phyloP scores from a whole-genome alignment of 2,888 invertebrate species.

The Drosophila lutescens region DNA sequence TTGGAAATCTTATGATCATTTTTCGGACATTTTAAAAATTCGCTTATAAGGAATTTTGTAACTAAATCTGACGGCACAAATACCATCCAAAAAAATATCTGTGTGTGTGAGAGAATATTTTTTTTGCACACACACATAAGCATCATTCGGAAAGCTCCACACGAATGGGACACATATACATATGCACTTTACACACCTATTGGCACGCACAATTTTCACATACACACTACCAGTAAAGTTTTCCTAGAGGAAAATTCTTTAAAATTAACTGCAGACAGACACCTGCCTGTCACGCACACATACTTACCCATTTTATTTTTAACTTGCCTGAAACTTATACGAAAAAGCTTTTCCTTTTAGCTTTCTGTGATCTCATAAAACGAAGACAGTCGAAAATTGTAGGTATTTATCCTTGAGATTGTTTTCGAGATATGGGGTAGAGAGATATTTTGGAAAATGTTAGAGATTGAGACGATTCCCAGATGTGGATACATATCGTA shows the following conservation, averaged over 20 bases:
- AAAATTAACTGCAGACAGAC: slow-evolving; percentile 80
- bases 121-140: slow-evolving; percentile 54
- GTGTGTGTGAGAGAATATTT: slow-evolving; percentile 53
- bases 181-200: slow-evolving; percentile 31
- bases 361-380: slow-evolving; percentile 70
- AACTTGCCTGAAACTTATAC: slow-evolving; percentile 70
- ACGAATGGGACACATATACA: slow-evolving; percentile 41
- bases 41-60: slow-evolving; percentile 84
- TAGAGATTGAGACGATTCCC: slow-evolving; percentile 35
- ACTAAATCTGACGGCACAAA: slow-evolving; percentile 78
- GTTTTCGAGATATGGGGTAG: slow-evolving; percentile 52
- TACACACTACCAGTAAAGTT: slow-evolving; percentile 29
- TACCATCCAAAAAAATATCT: slow-evolving; percentile 26
- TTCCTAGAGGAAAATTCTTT: slow-evolving; percentile 53
- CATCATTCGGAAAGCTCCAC: slow-evolving; percentile 37
- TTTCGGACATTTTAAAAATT: slow-evolving; percentile 57
- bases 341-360: slow-evolving; percentile 65
- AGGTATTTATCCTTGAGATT: slow-evolving; percentile 77
- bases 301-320: slow-evolving; percentile 66
- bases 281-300: slow-evolving; percentile 62
- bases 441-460: slow-evolving; percentile 56
- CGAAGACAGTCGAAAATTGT: slow-evolving; percentile 29
- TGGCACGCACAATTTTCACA: slow-evolving; percentile 64
- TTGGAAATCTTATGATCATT: slow-evolving; percentile 32
- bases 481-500: slow-evolving; percentile 23